These are phyloP conservation scores for Philereme vetulata DNA, from an alignment of 2,888 invertebrate genomes.

Conservation along the genomic window DNA sequence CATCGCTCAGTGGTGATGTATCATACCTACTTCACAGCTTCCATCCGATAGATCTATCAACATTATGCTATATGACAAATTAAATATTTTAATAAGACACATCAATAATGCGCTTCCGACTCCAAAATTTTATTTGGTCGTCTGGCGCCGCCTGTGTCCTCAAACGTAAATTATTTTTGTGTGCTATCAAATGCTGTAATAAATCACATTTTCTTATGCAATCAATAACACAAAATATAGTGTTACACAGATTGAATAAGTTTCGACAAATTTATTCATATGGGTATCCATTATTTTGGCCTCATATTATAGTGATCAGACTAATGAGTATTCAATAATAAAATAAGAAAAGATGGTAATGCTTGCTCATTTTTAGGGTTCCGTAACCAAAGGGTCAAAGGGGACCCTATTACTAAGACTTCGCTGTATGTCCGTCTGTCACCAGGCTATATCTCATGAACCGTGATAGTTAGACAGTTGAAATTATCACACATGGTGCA, in stretches of 20 bases:
- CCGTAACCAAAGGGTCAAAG: too few relatives aligned
- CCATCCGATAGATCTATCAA: constrained; percentile 20
- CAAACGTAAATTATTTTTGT: constrained; percentile 25
- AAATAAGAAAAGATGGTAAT: neutral
- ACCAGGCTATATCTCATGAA: too few relatives aligned
- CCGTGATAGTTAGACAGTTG: too few relatives aligned
- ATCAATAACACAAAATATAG: constrained; percentile 39
- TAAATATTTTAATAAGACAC: constrained; percentile 30
- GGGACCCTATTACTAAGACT: too few relatives aligned
- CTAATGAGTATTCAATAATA: constrained; percentile 27
- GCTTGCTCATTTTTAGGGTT: too few relatives aligned
- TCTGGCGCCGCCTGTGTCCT: constrained; percentile 18
- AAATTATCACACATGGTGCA: too few relatives aligned
- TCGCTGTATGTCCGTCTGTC: too few relatives aligned
- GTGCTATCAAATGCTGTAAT: constrained; percentile 17
- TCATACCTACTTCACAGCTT: constrained; percentile 13
- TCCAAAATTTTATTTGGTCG: constrained; percentile 19
- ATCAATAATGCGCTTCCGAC: constrained; percentile 37
- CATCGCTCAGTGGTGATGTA: constrained; percentile 20
- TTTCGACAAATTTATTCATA: constrained; percentile 44
- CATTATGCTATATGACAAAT: constrained; percentile 26
- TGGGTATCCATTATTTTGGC: constrained; percentile 36
- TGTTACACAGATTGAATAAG: constrained; percentile 40
- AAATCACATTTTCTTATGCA: constrained; percentile 40
- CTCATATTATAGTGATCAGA: constrained; percentile 35